A percentile compares a stretch with the other conserved stretches of the same genome.
phyloP scores from a whole-genome alignment of 2,113 vertebrate genomes.

The Sphyrna mokarran region DNA sequence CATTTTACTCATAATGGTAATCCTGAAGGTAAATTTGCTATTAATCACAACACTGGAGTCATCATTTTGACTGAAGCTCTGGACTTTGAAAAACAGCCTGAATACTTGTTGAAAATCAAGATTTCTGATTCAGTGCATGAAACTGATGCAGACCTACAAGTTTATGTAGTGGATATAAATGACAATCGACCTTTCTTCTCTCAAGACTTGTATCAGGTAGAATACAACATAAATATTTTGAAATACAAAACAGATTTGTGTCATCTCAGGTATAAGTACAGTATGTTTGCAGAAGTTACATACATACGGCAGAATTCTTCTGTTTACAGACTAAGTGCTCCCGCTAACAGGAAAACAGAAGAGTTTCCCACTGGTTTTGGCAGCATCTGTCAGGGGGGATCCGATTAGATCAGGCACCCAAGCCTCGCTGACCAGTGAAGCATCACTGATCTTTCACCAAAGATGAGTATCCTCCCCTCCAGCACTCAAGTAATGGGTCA shows the following conservation, averaged over 20 bases:
- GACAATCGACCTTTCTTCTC: slow-evolving; percentile 81
- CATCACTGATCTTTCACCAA: too few relatives aligned
- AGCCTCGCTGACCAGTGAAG: too few relatives aligned
- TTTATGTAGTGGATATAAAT: slow-evolving; percentile 75
- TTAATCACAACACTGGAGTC: slow-evolving; percentile 64
- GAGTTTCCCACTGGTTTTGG: too few relatives aligned
- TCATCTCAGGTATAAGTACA: background rate
- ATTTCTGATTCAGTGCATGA: slow-evolving; percentile 74
- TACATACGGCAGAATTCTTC: too few relatives aligned
- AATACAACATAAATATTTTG: background rate
- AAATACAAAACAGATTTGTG: background rate
- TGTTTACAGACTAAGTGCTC: too few relatives aligned
- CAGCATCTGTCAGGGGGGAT: too few relatives aligned
- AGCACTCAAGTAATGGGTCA: too few relatives aligned
- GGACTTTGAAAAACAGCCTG: slow-evolving; percentile 70
- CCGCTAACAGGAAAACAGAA: too few relatives aligned
- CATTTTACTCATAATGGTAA: slow-evolving; percentile 58
- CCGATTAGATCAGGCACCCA: too few relatives aligned
- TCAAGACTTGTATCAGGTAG: slow-evolving; percentile 73
- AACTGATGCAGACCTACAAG: slow-evolving; percentile 57
- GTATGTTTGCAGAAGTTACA: too few relatives aligned
- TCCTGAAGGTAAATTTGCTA: slow-evolving; percentile 62
- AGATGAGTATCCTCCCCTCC: too few relatives aligned
- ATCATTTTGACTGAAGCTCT: slow-evolving; percentile 61
- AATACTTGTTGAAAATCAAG: slow-evolving; percentile 56